A percentile compares a stretch with the other conserved stretches of the same genome.
phyloP scores from a whole-genome alignment of 2,888 invertebrate species.

The Melieria picta region DNA sequence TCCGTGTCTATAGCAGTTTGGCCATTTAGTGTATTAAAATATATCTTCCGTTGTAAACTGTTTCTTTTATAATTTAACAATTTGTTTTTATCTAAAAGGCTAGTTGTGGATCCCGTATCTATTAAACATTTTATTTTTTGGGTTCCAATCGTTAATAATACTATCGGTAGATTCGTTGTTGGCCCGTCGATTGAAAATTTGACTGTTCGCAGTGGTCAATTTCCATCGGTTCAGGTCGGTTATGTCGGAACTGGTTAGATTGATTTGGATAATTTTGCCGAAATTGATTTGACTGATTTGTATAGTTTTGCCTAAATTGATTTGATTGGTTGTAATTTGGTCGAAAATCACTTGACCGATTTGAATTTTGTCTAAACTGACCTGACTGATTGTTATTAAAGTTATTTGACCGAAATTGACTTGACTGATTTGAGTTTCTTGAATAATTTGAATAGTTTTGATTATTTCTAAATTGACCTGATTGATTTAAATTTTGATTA shows the following conservation, averaged over 20 bases:
- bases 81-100: conserved; percentile 33
- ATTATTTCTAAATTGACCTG: too few relatives aligned
- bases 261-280: conserved; percentile 15
- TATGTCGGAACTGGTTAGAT: conserved; percentile 15
- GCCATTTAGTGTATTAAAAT: conserved; percentile 33
- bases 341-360: too few relatives aligned
- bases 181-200: conserved; percentile 40
- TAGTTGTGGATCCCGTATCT: conserved; percentile 38
- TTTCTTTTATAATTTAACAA: conserved; percentile 34
- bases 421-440: too few relatives aligned
- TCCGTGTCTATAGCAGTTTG: conserved; percentile 25
- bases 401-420: too few relatives aligned
- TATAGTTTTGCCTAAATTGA: too few relatives aligned
- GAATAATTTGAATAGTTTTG: too few relatives aligned
- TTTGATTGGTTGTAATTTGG: too few relatives aligned
- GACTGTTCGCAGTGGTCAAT: conserved; percentile 36
- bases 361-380: too few relatives aligned
- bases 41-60: conserved; percentile 25
- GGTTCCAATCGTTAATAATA: conserved; percentile 37
- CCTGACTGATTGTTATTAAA: too few relatives aligned
- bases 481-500: too few relatives aligned
- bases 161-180: conserved; percentile 35
- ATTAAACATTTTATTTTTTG: conserved; percentile 30
- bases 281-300: conserved; percentile 6
- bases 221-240: conserved; percentile 35